phyloP scores from a whole-genome alignment of 2,797 vertebrate species.

The Rhynchotus rufescens region DNA sequence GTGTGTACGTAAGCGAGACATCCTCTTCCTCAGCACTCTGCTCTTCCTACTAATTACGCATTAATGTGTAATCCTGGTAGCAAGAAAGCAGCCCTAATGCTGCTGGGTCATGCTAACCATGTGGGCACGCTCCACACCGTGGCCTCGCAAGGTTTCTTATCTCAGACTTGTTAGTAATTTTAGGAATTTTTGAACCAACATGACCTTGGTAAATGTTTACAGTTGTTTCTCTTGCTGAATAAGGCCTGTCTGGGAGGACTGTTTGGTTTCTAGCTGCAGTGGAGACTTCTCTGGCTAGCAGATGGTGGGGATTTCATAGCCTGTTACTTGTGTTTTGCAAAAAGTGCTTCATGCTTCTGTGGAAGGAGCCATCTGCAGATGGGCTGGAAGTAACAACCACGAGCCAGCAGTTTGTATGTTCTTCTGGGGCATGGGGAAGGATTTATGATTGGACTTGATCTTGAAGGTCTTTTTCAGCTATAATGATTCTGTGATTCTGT shows the following conservation, averaged over 20 bases:
- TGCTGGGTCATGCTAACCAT: not conserved
- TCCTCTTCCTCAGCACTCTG: not conserved
- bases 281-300: not conserved
- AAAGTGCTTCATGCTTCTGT: not conserved
- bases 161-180: not conserved
- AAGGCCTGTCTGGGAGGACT: constrained; percentile 12
- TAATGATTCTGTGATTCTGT: too few relatives aligned
- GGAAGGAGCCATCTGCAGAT: not conserved
- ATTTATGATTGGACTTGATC: too few relatives aligned
- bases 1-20: not conserved
- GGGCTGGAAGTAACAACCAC: not conserved
- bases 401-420: rapidly evolving
- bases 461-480: too few relatives aligned
- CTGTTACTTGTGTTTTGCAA: not conserved
- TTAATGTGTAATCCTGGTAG: not conserved
- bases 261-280: not conserved
- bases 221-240: not conserved
- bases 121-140: not conserved
- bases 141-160: not conserved
- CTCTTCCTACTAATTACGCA: not conserved
- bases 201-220: not conserved
- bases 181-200: not conserved
- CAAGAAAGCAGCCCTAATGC: not conserved
- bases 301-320: not conserved
- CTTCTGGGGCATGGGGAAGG: not conserved